Evolutionary conservation across 2,888 invertebrate species (phyloP).

Genomic region (Cotesia congregata): DNA sequence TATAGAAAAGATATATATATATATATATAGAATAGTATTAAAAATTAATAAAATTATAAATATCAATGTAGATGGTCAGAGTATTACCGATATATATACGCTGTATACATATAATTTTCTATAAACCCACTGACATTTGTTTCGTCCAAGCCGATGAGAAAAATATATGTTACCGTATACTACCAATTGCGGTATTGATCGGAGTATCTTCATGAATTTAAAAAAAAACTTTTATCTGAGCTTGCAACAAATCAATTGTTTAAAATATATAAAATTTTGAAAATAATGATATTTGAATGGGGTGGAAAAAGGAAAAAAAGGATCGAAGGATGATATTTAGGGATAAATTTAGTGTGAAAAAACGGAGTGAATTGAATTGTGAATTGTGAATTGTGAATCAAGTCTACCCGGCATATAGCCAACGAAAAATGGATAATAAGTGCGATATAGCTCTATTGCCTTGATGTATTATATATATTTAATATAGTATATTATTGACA

Average conservation of each 20-base stretch:
- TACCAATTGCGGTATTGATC: too few species aligned
- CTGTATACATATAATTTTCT: neutral
- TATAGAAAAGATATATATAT: too few species aligned
- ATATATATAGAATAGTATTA: too few species aligned
- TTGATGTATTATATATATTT: conserved; percentile 11
- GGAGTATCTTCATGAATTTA: too few species aligned
- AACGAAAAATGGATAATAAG: neutral
- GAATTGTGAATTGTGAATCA: conserved; percentile 6
- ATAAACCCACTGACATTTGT: neutral
- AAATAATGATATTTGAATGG: neutral
- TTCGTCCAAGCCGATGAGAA: neutral
- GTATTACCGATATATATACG: too few species aligned
- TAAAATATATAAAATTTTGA: too few species aligned
- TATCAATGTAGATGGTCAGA: too few species aligned
- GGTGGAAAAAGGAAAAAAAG: neutral
- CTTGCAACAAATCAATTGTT: too few species aligned
- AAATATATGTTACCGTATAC: too few species aligned
- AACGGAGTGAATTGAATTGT: neutral
- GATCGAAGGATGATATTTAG: neutral
- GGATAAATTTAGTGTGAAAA: conserved; percentile 6
- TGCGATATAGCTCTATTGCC: conserved; percentile 16
- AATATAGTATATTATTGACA: too few species aligned
- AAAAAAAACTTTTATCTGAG: too few species aligned
- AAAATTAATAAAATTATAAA: too few species aligned
- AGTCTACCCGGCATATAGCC: neutral